These are phyloP conservation scores for Sciurus carolinensis DNA, from an alignment of 2,797 vertebrate genomes.

Conservation along the genomic window DNA sequence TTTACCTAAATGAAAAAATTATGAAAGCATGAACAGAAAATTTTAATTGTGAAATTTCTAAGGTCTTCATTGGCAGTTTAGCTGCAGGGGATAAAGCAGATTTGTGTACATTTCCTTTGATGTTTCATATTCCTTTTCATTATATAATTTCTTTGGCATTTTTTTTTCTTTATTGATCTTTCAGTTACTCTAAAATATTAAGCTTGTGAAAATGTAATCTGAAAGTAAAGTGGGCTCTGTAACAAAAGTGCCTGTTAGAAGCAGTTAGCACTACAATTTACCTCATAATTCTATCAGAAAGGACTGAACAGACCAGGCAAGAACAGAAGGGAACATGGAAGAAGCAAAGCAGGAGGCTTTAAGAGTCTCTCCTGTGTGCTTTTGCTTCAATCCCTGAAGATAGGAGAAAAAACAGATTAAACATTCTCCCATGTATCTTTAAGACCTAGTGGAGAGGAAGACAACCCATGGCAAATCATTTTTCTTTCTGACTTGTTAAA, in stretches of 20 bases:
- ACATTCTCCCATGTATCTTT: neutral
- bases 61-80: neutral
- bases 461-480: neutral
- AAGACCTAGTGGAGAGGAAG: neutral
- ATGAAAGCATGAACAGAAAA: neutral
- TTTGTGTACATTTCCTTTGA: conserved; percentile 45
- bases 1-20: neutral
- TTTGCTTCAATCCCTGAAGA: neutral
- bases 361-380: neutral
- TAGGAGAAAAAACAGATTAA: neutral
- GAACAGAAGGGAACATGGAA: neutral
- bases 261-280: neutral
- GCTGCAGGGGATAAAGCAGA: neutral
- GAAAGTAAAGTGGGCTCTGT: neutral
- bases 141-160: neutral
- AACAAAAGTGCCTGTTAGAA: neutral
- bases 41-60: conserved; percentile 3
- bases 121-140: neutral
- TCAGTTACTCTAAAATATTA: neutral
- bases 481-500: neutral
- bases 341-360: neutral
- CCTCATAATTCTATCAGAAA: neutral
- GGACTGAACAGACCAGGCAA: neutral
- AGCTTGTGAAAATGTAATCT: neutral
- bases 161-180: conserved; percentile 5